A percentile compares a stretch with the other conserved stretches of the same genome.
These are phyloP conservation scores for Euleptes europaea DNA, from an alignment of 2,113 vertebrate species.

Conservation along the genomic window DNA sequence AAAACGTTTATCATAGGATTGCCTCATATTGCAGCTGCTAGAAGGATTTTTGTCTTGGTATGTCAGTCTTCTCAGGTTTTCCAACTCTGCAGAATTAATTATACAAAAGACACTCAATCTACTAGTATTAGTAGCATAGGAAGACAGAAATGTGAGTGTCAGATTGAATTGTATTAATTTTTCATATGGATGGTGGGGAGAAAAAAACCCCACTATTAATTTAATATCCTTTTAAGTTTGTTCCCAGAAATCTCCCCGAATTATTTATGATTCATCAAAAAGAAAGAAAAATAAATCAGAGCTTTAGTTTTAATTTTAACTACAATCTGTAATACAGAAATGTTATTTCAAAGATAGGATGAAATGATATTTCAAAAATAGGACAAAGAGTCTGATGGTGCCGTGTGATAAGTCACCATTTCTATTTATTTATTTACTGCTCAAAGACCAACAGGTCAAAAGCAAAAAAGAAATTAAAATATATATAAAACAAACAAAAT, in stretches of 20 bases:
- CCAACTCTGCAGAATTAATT: slow-evolving; percentile 18
- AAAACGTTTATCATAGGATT: background rate
- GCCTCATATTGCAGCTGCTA: background rate
- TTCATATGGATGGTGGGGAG: background rate
- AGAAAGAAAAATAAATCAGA: background rate
- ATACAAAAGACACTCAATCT: background rate
- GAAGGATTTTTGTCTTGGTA: background rate
- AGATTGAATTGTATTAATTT: background rate
- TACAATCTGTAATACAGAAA: background rate
- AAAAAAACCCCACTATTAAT: background rate
- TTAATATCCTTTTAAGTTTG: background rate
- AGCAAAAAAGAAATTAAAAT: too few relatives aligned
- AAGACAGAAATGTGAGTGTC: background rate
- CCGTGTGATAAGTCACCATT: background rate
- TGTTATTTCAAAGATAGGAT: background rate
- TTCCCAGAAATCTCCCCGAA: background rate
- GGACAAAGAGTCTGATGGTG: background rate
- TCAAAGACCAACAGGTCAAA: too few relatives aligned
- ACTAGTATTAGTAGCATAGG: background rate
- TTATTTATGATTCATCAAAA: background rate
- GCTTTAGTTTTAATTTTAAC: background rate
- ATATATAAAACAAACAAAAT: too few relatives aligned
- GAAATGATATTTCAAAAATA: too few relatives aligned
- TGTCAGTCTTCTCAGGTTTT: background rate
- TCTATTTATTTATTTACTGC: too few relatives aligned